These are phyloP conservation scores for Prinia subflava DNA, from an alignment of 2,113 vertebrate species.

Conservation along the genomic window DNA sequence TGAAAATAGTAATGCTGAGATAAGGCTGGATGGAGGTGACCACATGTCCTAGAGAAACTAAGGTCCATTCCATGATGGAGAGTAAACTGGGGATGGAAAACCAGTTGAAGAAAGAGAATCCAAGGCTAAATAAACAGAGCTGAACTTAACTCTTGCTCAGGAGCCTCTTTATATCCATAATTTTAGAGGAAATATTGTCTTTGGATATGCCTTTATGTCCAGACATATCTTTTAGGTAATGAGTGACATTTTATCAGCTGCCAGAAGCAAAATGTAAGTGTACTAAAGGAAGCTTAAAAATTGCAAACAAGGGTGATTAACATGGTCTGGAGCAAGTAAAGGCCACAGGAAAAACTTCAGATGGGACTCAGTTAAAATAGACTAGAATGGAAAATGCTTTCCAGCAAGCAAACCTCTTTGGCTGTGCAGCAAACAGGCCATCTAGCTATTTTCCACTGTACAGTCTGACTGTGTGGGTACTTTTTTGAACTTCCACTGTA, in stretches of 20 bases:
- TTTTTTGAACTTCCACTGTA: neutral
- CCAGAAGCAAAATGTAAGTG: neutral
- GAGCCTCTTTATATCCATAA: neutral
- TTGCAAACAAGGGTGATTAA: constrained; percentile 5
- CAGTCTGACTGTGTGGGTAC: neutral
- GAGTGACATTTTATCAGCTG: constrained; percentile 12
- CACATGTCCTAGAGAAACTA: neutral
- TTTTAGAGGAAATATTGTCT: constrained; percentile 37
- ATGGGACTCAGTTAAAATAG: constrained; percentile 9
- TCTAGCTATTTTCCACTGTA: neutral
- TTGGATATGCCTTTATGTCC: constrained; percentile 1
- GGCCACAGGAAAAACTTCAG: constrained; percentile 19
- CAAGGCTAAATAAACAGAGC: neutral
- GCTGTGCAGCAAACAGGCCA: neutral
- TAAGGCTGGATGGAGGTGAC: neutral
- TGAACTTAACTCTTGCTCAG: neutral
- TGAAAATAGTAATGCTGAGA: neutral
- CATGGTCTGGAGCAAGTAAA: constrained; percentile 18
- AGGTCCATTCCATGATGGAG: neutral
- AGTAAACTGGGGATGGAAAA: neutral
- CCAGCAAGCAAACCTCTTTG: neutral
- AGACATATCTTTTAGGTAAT: neutral
- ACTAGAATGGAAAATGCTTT: constrained; percentile 16
- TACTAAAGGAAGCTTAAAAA: constrained; percentile 9
- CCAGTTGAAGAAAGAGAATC: neutral